Percentiles rank a stretch among this genome's conserved stretches.
Evolutionary conservation across 2,113 vertebrate genomes (phyloP).

Genomic region (Amia ocellicauda): DNA sequence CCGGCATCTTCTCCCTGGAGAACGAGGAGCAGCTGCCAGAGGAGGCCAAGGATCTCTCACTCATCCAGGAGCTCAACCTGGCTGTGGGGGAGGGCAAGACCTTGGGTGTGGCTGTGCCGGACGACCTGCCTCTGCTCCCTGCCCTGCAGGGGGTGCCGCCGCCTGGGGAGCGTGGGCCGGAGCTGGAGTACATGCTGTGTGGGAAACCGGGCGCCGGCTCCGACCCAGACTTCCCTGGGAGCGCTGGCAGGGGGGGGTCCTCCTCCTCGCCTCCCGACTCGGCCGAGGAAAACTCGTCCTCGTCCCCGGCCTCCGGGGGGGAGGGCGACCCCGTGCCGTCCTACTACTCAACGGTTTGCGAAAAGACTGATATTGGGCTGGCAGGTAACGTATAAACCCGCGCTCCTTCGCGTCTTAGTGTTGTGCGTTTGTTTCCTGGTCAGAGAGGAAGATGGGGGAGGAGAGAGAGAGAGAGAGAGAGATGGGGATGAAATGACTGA

Average conservation of each 20-base stretch:
- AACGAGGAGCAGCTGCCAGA: conserved; percentile 67
- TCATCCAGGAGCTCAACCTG: conserved; percentile 46
- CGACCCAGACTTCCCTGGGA: conserved; percentile 19
- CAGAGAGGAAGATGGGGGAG: conserved; percentile 40
- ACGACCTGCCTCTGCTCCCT: conserved; percentile 61
- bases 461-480: conserved; percentile 24
- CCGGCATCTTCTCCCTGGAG: conserved; percentile 70
- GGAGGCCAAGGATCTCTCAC: conserved; percentile 51
- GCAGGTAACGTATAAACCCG: conserved; percentile 76
- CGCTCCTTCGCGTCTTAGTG: conserved; percentile 40
- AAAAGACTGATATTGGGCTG: conserved; percentile 66
- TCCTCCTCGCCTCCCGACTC: conserved; percentile 32
- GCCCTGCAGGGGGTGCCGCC: conserved; percentile 10
- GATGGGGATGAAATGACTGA: conserved; percentile 45
- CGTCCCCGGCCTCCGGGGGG: conserved; percentile 11
- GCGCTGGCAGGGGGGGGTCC: not conserved
- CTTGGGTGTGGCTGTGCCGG: conserved; percentile 48
- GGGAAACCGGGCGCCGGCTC: conserved; percentile 32
- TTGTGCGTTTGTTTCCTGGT: conserved; percentile 47
- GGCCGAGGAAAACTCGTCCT: conserved; percentile 32
- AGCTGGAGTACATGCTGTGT: conserved; percentile 57
- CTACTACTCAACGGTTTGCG: conserved; percentile 62
- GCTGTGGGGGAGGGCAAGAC: conserved; percentile 29
- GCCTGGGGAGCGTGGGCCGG: conserved; percentile 14
- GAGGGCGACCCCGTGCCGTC: conserved; percentile 49